Conservation (phyloP, 1,140 invertebrate genomes). For the Drosophila kanapiae region DNA sequence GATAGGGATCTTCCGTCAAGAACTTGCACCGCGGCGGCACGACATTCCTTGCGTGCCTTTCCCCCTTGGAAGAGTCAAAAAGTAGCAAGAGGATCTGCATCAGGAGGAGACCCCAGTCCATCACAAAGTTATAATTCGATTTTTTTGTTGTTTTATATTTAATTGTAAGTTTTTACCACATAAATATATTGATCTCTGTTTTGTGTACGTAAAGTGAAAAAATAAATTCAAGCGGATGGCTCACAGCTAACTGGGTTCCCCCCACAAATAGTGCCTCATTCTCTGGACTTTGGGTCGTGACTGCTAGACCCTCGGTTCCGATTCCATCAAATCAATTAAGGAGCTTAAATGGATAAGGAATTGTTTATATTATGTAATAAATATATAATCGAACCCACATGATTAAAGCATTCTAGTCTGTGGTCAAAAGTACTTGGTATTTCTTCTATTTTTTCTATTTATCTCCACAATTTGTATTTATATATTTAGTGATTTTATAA, state of each 20-base stretch:
- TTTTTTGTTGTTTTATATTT: background rate
- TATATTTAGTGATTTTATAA: background rate
- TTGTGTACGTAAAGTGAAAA: background rate
- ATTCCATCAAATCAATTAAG: background rate
- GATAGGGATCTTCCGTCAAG: background rate
- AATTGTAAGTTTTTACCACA: too few relatives aligned
- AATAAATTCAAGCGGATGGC: background rate
- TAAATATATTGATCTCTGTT: too few relatives aligned
- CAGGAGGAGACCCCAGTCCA: background rate
- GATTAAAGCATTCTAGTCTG: background rate
- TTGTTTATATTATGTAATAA: background rate
- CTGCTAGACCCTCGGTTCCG: background rate
- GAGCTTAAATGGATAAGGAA: background rate
- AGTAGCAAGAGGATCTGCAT: background rate
- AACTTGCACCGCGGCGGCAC: slow-evolving; percentile 50
- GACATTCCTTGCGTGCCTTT: background rate
- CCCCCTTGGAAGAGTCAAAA: too few relatives aligned
- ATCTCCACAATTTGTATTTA: background rate
- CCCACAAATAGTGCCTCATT: background rate
- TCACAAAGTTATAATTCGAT: background rate
- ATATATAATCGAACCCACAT: too few relatives aligned
- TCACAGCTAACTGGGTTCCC: background rate
- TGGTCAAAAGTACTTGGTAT: too few relatives aligned
- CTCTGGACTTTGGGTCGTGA: background rate
- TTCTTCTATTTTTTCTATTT: too few relatives aligned